Percentiles rank a stretch among this genome's conserved stretches.
phyloP scores from a whole-genome alignment of 1,140 invertebrate species.

The Trichonephila clavipes region DNA sequence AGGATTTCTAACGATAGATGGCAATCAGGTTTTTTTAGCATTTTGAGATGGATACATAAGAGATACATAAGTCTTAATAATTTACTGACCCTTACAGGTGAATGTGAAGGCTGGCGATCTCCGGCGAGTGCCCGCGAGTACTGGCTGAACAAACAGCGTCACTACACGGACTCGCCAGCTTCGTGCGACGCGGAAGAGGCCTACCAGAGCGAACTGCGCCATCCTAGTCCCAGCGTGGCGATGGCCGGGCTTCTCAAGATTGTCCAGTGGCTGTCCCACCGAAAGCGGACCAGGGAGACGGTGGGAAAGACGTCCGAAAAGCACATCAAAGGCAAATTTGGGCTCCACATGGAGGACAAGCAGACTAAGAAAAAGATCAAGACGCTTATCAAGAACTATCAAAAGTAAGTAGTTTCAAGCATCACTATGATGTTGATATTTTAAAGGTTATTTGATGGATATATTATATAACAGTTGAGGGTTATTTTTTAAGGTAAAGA shows the following conservation, averaged over 20 bases:
- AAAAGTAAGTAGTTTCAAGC: constrained; percentile 20
- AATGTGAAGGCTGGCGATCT: constrained; percentile 33
- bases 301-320: constrained; percentile 57
- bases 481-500: no score
- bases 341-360: constrained; percentile 68
- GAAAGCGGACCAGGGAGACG: constrained; percentile 20
- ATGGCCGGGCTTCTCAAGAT: constrained; percentile 75
- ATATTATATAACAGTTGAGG: no score
- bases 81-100: neutral
- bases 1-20: no score
- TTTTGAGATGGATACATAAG: no score
- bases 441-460: no score
- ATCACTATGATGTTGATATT: no score
- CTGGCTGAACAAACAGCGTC: neutral
- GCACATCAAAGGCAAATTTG: constrained; percentile 71
- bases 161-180: neutral
- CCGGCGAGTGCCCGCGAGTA: neutral
- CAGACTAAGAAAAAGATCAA: constrained; percentile 71
- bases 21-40: no score
- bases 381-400: constrained; percentile 62
- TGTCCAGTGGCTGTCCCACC: constrained; percentile 72
- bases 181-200: constrained; percentile 59
- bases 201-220: constrained; percentile 19
- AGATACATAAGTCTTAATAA: neutral
- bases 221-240: constrained; percentile 38